Base-by-base conservation (phyloP, 2,113 vertebrate genomes). In the Pseudonaja textilis region DNA sequence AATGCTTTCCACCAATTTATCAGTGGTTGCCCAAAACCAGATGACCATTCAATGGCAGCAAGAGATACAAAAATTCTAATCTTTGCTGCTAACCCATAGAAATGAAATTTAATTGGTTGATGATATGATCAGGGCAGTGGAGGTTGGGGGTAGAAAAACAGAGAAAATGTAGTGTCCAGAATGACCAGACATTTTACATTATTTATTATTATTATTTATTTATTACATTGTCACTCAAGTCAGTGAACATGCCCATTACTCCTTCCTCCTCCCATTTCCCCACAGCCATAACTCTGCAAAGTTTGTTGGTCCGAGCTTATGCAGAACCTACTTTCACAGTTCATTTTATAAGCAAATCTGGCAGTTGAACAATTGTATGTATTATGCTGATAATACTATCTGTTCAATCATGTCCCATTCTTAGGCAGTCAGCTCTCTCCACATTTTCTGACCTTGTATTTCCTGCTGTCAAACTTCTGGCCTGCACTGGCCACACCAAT, bases 281-380 rank as follows among this genome's bases (percentile, higher is more conserved):
- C 59, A 29, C 59, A 29, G 26, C 25, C 59, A 29, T 26, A 61
- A 61, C 26, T 29, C 9, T 61, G 25, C 25, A 61, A 61, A 26
- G 26, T 12, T 11, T 29, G 3, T 29, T 4, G 26, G 59, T 11
- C 59, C 29, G 8, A 29, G 87, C 87, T 95, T 1, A 0, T 95
- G 88, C 88, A 95, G 94, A 93, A 85, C 69, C 93, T 86, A 92
- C 74, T 94, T 91, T 94, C 91, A 95, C 94, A 93, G 91, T 92
- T 95, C 64, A 54, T 69, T 54, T 93, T 85, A 26, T 29, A 22
- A 50, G 57, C 94, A 94, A 95, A 94, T 96, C 91, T 85, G 52
- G 91, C 93, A 93, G 93, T 94, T 97, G 89, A 95, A 94, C 93
- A 95, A 94, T 92, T 92, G 22, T 18, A 81, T 42, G 34, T 39